A percentile compares a stretch with the other conserved stretches of the same genome.
These are phyloP conservation scores for Podiceps cristatus DNA, from an alignment of 2,113 vertebrate species.

Conservation along the genomic window DNA sequence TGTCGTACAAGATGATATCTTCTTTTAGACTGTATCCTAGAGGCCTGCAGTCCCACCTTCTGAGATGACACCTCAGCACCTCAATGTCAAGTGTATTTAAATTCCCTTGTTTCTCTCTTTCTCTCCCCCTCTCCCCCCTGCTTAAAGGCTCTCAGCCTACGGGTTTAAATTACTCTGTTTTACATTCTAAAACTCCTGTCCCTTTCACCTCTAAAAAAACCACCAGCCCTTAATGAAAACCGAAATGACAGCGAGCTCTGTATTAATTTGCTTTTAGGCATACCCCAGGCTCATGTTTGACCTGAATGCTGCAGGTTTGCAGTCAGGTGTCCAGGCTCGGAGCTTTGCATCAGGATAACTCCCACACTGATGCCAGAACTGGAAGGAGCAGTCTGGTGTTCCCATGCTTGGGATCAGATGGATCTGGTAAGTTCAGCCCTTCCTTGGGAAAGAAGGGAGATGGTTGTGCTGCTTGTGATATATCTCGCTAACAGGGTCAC, in stretches of 20 bases:
- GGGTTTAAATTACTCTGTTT: background rate
- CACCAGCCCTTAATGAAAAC: background rate
- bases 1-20: background rate
- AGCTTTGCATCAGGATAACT: background rate
- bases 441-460: background rate
- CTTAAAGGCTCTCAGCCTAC: background rate
- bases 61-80: background rate
- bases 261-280: background rate
- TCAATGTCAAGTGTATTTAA: background rate
- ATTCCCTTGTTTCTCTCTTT: background rate
- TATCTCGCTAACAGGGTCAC: background rate
- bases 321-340: rapidly evolving
- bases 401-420: background rate
- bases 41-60: background rate
- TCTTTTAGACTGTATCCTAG: background rate
- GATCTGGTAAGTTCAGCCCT: background rate
- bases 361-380: background rate
- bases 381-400: background rate
- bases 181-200: background rate
- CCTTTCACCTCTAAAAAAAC: background rate
- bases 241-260: background rate
- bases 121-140: too few species aligned
- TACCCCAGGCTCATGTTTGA: background rate
- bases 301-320: background rate
- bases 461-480: background rate